Evolutionary conservation across 2,113 vertebrate genomes (phyloP).

Genomic region (Archilochus colubris): DNA sequence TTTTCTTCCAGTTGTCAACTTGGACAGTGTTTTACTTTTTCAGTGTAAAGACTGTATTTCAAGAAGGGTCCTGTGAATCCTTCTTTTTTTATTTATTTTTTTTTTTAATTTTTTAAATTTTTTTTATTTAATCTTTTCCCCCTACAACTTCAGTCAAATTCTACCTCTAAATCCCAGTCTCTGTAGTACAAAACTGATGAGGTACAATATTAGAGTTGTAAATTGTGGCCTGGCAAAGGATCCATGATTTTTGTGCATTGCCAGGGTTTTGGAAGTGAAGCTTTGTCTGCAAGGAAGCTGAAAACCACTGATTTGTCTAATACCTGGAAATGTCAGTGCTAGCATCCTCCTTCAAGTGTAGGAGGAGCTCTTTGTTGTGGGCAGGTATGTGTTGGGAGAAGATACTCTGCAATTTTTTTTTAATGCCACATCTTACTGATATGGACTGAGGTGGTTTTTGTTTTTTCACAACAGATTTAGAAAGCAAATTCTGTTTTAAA

Average conservation of each 20-base stretch:
- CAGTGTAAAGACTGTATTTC: background rate
- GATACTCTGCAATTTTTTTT: background rate
- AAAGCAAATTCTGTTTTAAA: background rate
- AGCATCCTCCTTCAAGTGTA: background rate
- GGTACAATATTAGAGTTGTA: background rate
- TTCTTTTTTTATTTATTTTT: no score
- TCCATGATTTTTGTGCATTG: fast-evolving
- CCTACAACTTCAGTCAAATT: background rate
- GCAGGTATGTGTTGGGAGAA: background rate
- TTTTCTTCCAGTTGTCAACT: background rate
- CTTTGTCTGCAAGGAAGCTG: background rate
- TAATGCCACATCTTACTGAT: fast-evolving
- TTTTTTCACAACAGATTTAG: background rate
- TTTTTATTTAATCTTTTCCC: background rate
- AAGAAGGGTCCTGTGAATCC: background rate
- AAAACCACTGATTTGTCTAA: background rate
- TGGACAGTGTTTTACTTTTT: background rate
- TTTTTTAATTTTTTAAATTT: background rate
- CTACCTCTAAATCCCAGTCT: background rate
- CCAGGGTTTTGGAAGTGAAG: background rate
- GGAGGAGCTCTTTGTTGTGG: background rate
- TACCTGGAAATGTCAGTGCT: background rate
- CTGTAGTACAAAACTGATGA: background rate
- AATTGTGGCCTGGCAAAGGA: background rate
- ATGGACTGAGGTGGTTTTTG: background rate